Percentiles rank a stretch among this genome's conserved stretches.
phyloP scores from a whole-genome alignment of 92 coral and sea anemone species.

The Zoanthus gigantus region DNA sequence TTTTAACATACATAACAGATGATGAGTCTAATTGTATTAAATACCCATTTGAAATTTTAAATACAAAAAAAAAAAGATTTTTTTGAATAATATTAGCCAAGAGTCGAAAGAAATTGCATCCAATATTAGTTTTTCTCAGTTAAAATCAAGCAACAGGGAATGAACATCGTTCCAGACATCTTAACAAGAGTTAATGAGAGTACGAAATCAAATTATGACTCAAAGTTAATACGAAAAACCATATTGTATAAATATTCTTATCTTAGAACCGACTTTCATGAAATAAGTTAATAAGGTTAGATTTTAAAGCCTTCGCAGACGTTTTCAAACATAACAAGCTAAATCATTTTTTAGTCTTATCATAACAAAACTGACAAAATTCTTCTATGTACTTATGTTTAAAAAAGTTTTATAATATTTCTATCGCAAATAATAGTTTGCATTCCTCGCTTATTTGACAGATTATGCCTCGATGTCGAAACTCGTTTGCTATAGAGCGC shows the following conservation, averaged over 20 bases:
- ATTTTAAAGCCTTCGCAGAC: neutral
- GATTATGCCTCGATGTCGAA: neutral
- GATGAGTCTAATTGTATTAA: neutral
- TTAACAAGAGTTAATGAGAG: constrained; percentile 35
- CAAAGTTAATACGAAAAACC: neutral
- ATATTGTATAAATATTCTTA: constrained; percentile 26
- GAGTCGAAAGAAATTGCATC: neutral
- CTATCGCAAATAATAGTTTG: neutral
- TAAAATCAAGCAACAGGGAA: neutral
- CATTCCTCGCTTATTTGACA: constrained; percentile 2
- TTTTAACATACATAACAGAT: neutral
- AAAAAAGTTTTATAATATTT: neutral
- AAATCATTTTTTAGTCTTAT: neutral
- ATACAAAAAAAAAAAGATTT: neutral
- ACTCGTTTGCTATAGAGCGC: constrained; percentile 5
- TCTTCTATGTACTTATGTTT: neutral
- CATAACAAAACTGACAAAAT: neutral
- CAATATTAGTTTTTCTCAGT: neutral
- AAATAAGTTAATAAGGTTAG: neutral
- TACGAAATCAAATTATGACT: constrained; percentile 47
- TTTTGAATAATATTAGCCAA: neutral
- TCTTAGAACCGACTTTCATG: constrained; percentile 1
- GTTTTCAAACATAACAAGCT: neutral
- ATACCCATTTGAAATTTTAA: neutral
- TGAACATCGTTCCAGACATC: constrained; percentile 32